phyloP scores from a whole-genome alignment of 2,113 vertebrate genomes.

The Alosa alosa region DNA sequence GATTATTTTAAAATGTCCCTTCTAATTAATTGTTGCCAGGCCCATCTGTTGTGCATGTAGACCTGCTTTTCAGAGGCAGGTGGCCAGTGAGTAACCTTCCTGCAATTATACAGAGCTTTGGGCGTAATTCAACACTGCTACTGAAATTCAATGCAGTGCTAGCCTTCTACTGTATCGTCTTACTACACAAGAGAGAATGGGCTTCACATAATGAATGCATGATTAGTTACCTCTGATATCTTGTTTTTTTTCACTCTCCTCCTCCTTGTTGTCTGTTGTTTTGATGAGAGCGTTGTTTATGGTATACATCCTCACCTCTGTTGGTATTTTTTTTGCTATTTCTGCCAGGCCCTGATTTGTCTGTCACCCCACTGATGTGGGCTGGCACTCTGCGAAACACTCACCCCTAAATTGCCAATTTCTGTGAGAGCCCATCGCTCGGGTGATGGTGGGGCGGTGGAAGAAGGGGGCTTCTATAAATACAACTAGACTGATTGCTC shows the following conservation, averaged over 20 bases:
- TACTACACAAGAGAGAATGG: neutral
- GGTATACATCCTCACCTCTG: neutral
- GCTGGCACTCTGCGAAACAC: slow-evolving; percentile 5
- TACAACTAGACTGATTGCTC: slow-evolving; percentile 35
- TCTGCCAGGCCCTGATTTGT: neutral
- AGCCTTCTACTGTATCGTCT: neutral
- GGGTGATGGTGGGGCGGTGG: neutral
- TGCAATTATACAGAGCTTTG: neutral
- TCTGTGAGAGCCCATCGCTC: slow-evolving; percentile 21
- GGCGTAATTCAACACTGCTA: neutral
- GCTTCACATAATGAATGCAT: neutral
- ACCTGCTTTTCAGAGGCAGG: neutral
- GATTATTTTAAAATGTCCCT: neutral
- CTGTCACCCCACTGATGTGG: slow-evolving; percentile 14
- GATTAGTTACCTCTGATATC: neutral
- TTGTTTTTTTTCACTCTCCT: neutral
- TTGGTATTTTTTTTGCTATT: neutral
- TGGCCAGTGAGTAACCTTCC: neutral
- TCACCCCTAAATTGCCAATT: slow-evolving; percentile 32
- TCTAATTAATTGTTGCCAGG: neutral
- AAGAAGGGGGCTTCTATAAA: slow-evolving; percentile 21
- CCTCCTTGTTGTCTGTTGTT: neutral
- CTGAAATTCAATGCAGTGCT: neutral
- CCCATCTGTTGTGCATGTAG: neutral
- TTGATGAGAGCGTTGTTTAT: neutral